Base-by-base conservation (phyloP, 2,113 vertebrate genomes). In the Synchiropus splendidus region DNA sequence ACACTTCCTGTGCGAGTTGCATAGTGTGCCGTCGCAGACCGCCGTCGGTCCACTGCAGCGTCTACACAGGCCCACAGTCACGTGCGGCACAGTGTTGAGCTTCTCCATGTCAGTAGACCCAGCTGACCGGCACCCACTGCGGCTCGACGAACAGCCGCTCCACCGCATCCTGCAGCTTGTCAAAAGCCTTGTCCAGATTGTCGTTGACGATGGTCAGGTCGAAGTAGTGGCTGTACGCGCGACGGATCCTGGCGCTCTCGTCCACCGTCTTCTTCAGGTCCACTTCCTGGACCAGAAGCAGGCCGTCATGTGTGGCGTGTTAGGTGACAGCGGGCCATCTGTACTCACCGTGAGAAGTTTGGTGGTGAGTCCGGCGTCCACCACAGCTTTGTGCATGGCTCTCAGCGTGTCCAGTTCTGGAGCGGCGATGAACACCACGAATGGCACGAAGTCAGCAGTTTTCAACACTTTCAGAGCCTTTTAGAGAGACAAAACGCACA, bases 261-360 rank as follows among this genome's bases (percentile, higher is more conserved):
- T 99, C 95, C 67, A 97, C 93, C 0, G 95, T 99, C 78, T 97
- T 98, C 58, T 98, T 98, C 70, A 99, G 72, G 78, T 99, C 92
- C 0, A 87, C 92, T 74, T 99, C 95, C 95, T 99, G 72, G 21
- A 27, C 34, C 17, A 36, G 10, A 27, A 18, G 9, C 11, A n/a
- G 21, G 4, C 21, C 5, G 14, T 33, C 12, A 6, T 18, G 5
- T 13, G n/a, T 10, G n/a, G 12, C 9, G 4, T 36, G 2, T 34
- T 12, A 34, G 6, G 32, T 3, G 5, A 34, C 2, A 13, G 14
- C 16, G 1, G n/a, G 10, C 14, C 3, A 14, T 33, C 2, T 18
- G 48, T 38, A 37, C 90, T 82, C 71, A 99, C 94, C 52, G 93
- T 99, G 64, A 99, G 85, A 58, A 94, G 88, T 78, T 99, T 99